Percentiles rank a stretch among this genome's conserved stretches.
These are phyloP conservation scores for Aelia acuminata DNA, from an alignment of 2,888 invertebrate genomes.

Conservation along the genomic window DNA sequence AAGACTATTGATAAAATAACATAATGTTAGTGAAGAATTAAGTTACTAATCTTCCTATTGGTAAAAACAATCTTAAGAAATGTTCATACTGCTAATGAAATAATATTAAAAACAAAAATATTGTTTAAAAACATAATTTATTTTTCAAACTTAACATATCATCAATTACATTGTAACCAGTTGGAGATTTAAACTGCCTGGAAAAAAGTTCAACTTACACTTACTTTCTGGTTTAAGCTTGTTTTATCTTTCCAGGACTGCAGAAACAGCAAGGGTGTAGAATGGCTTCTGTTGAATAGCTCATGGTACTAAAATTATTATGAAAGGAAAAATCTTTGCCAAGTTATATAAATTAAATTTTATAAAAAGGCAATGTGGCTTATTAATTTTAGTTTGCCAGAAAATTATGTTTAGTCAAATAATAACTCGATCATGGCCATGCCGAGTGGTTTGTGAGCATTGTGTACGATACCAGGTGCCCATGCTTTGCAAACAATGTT, in stretches of 20 bases:
- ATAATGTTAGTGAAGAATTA: no score
- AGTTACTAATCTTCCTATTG: no score
- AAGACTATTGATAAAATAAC: no score
- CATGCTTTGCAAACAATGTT: conserved; percentile 71
- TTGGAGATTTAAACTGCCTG: not conserved
- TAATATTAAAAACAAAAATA: not conserved
- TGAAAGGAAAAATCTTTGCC: not conserved
- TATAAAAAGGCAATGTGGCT: not conserved
- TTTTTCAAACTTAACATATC: not conserved
- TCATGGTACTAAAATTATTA: not conserved
- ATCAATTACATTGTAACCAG: not conserved
- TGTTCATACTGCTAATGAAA: no score
- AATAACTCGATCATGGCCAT: conserved; percentile 72
- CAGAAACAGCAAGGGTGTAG: not conserved
- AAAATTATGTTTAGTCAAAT: conserved; percentile 68
- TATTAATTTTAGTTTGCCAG: not conserved
- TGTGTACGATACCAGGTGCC: conserved; percentile 71
- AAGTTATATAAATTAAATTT: not conserved
- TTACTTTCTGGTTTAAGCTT: conserved; percentile 2
- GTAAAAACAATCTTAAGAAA: no score
- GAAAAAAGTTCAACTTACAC: not conserved
- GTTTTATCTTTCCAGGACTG: conserved; percentile 22
- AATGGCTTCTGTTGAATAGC: not conserved
- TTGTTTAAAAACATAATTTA: conserved; percentile 5
- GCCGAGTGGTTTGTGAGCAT: conserved; percentile 70